Conservation (phyloP, 1,140 invertebrate species). For the Drosophila seguyi region DNA sequence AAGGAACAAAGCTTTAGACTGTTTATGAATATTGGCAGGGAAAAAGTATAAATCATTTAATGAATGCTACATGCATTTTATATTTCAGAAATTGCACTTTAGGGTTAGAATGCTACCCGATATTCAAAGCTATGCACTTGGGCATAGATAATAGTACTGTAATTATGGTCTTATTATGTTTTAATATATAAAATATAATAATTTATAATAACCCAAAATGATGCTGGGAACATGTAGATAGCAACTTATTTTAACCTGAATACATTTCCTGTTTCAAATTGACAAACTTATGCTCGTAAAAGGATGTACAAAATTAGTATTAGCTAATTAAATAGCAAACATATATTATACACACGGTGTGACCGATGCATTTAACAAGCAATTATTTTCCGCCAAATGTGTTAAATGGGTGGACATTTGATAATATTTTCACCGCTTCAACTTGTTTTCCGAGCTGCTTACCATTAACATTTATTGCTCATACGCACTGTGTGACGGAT, state of each 20-base stretch:
- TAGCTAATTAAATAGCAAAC: background rate
- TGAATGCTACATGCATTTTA: background rate
- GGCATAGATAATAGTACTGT: too few species aligned
- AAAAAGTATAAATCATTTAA: background rate
- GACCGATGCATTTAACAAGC: background rate
- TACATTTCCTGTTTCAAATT: background rate
- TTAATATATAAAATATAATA: too few species aligned
- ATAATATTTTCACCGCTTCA: slow-evolving; percentile 5
- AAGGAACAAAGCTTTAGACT: background rate
- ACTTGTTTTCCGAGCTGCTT: slow-evolving; percentile 10
- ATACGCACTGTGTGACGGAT: slow-evolving; percentile 45
- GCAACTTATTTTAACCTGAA: background rate
- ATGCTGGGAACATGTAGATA: background rate
- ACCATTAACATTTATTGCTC: slow-evolving; percentile 22
- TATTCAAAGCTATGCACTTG: background rate
- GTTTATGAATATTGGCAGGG: background rate
- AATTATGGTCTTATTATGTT: background rate
- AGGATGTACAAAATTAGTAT: background rate
- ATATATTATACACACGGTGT: slow-evolving; percentile 3
- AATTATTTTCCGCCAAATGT: slow-evolving; percentile 18
- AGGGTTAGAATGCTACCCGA: background rate
- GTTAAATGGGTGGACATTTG: slow-evolving; percentile 8
- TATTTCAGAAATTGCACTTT: background rate
- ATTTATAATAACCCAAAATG: too few species aligned
- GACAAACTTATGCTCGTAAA: background rate